Percentiles rank a stretch among this genome's conserved stretches.
Evolutionary conservation across 2,888 invertebrate species (phyloP).

Genomic region (Polietes domitor): DNA sequence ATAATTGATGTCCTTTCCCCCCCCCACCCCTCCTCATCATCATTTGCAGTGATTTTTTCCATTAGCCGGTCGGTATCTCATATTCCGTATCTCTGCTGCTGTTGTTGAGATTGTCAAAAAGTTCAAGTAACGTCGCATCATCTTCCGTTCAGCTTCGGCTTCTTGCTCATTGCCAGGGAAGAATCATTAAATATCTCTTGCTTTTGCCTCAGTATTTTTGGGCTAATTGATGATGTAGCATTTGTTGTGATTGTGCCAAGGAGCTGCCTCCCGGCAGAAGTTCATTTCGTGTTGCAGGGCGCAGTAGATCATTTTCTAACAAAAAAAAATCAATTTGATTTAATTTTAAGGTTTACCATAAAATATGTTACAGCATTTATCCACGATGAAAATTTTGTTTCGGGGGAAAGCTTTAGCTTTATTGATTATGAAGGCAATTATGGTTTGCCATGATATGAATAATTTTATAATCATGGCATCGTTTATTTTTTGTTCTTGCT

Average conservation of each 20-base stretch:
- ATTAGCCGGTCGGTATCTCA: background rate
- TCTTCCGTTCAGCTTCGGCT: background rate
- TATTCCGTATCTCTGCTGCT: background rate
- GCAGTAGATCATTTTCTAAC: background rate
- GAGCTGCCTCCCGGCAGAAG: background rate
- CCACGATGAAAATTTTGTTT: background rate
- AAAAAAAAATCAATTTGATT: slow-evolving; percentile 55
- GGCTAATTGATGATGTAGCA: slow-evolving; percentile 48
- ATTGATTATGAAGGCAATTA: slow-evolving; percentile 57
- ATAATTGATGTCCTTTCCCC: slow-evolving; percentile 55
- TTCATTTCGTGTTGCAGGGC: background rate
- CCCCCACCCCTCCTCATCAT: background rate
- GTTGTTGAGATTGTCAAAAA: background rate
- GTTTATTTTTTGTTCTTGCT: slow-evolving; percentile 2
- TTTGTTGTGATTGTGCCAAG: slow-evolving; percentile 26
- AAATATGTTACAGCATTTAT: slow-evolving; percentile 50
- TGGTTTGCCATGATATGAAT: slow-evolving; percentile 50
- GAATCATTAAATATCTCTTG: slow-evolving; percentile 21
- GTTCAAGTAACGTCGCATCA: background rate
- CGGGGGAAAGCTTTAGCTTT: slow-evolving; percentile 18
- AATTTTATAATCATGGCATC: slow-evolving; percentile 46
- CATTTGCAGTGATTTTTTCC: slow-evolving; percentile 18
- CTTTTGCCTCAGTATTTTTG: background rate
- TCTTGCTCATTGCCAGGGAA: background rate
- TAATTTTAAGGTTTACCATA: slow-evolving; percentile 51